Conservation (phyloP, 2,888 invertebrate species). For the Hypena proboscidalis region DNA sequence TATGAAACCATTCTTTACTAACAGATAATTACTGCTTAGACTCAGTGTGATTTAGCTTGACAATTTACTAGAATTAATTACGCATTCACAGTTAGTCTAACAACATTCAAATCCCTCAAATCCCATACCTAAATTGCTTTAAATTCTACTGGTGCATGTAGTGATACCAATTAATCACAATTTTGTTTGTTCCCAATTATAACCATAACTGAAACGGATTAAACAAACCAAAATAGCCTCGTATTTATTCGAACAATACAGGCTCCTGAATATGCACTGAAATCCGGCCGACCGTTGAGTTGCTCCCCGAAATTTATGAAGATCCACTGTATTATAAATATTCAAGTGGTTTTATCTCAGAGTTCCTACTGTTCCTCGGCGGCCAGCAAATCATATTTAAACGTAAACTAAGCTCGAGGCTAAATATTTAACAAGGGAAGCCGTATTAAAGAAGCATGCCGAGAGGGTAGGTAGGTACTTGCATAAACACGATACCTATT, state of each 20-base stretch:
- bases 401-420: constrained; percentile 6
- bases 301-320: constrained; percentile 4
- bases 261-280: neutral
- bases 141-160: too few relatives aligned
- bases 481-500: neutral
- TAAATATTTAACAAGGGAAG: constrained; percentile 17
- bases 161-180: too few relatives aligned
- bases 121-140: too few relatives aligned
- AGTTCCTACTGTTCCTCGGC: constrained; percentile 18
- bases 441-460: neutral
- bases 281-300: neutral
- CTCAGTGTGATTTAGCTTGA: too few relatives aligned
- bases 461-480: neutral
- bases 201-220: too few relatives aligned
- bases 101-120: too few relatives aligned
- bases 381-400: constrained; percentile 17
- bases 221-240: constrained; percentile 4
- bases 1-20: too few relatives aligned
- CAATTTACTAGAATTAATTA: too few relatives aligned
- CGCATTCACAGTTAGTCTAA: too few relatives aligned
- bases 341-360: constrained; percentile 28
- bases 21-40: too few relatives aligned
- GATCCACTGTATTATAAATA: constrained; percentile 20
- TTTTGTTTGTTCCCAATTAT: too few relatives aligned
- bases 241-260: neutral